A percentile compares a stretch with the other conserved stretches of the same genome.
Conservation (phyloP, 2,797 vertebrate species). For the Phrynocephalus vlangalii region DNA sequence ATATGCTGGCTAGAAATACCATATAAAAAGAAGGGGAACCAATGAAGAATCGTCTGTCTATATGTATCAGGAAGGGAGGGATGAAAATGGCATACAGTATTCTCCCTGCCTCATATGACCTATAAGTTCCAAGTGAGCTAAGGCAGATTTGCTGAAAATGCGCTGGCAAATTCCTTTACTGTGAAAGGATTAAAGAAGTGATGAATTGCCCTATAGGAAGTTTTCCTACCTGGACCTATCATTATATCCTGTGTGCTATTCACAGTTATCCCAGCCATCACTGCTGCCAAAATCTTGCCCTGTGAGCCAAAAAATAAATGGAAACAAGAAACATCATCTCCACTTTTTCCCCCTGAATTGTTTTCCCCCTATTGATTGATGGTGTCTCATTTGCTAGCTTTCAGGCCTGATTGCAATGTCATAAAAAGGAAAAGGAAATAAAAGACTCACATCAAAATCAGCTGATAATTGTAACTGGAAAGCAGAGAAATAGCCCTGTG, state of each 20-base stretch:
- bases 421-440: background rate
- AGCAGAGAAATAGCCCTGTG: background rate
- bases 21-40: background rate
- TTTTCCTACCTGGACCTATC: conserved; percentile 41
- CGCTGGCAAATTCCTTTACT: conserved; percentile 30
- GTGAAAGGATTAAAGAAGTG: conserved; percentile 47
- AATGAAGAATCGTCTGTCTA: background rate
- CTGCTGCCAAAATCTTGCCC: fast-evolving
- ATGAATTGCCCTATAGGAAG: conserved; percentile 22
- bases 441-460: conserved; percentile 10
- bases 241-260: conserved; percentile 13
- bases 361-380: background rate
- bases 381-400: background rate
- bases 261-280: background rate
- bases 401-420: conserved; percentile 17
- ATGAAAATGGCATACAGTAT: background rate
- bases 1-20: too few species aligned
- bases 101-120: background rate
- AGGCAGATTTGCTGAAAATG: conserved; percentile 32
- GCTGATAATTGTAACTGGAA: conserved; percentile 27
- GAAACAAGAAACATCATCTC: background rate
- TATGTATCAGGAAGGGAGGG: background rate
- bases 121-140: conserved; percentile 9
- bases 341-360: too few species aligned
- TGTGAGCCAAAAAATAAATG: background rate